Base-by-base conservation (phyloP, 2,797 vertebrate genomes). In the Myotis vivesi region DNA sequence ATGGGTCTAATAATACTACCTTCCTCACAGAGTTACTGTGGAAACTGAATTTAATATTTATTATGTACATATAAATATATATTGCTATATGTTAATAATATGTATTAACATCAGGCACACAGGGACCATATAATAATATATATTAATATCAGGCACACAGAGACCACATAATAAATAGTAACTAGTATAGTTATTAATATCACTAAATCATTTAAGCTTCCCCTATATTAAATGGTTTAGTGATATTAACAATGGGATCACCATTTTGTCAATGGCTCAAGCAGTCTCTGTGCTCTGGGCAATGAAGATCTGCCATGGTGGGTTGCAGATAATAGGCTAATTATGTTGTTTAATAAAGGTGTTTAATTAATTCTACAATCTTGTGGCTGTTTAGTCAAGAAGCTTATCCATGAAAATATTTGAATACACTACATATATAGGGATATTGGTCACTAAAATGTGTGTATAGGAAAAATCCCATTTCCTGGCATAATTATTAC, bases 291-390 rank as follows among this genome's bases (percentile, higher is more conserved):
- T 36, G 57, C 19, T 79, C 77, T 55, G 36, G 68, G 62, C 44
- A 46, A 49, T 28, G 28, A 86, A 6, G n/a, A 3, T 41, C 15
- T 38, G 8, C 13, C 49, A 28, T 17, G 30, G 38, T 25, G 17
- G n/a, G n/a, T 44, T 81, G 15, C 55, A 87, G 57, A 38, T 36
- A 20, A 79, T 17, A 75, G n/a, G 6, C 22, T 66, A 66, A 13
- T 73, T 36, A 49, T 46, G 46, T 66, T 75, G 64, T 83, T 93
- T 90, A 79, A 51, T 94, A 80, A 93, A 68, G 64, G 89, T 71
- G 59, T 16, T 62, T 62, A 25, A 64, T 81, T 84, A 76, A 71
- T 22, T 76, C 64, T 51, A 13, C 7, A 73, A 69, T 81, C 55
- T 22, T 3, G 25, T 82, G 36, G 44, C 33, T 68, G 7, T 72